Evolutionary conservation across 2,113 vertebrate species (phyloP).

Genomic region (Sinosuthora webbiana): DNA sequence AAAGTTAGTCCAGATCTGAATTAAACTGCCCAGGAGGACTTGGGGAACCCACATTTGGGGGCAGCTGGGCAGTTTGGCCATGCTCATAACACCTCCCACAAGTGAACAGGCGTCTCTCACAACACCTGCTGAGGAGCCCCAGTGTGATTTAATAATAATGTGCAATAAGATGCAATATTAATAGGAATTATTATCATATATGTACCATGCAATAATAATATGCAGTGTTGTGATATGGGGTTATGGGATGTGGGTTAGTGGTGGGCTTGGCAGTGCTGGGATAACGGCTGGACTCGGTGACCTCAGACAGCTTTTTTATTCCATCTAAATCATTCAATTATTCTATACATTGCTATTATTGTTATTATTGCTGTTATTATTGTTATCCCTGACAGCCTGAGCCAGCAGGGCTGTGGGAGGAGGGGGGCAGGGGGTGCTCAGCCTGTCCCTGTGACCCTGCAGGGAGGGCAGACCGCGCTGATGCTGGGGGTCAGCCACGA

Average conservation of each 20-base stretch:
- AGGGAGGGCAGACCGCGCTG: conserved; percentile 80
- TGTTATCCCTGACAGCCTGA: not conserved
- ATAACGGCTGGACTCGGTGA: rapidly evolving
- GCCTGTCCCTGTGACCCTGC: not conserved
- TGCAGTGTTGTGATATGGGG: rapidly evolving
- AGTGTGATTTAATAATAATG: not conserved
- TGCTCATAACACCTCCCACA: not conserved
- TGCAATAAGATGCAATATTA: not conserved
- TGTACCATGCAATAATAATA: not conserved
- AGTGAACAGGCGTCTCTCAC: not conserved
- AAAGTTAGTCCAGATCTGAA: not conserved
- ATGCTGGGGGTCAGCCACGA: conserved; percentile 80
- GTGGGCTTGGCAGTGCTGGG: not conserved
- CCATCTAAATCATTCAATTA: not conserved
- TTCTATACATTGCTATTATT: no score
- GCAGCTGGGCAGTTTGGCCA: not conserved
- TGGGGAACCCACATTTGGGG: not conserved
- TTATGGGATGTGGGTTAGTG: not conserved
- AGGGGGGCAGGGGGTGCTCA: not conserved
- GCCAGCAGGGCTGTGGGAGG: not conserved
- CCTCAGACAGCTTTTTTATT: not conserved
- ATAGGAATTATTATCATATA: not conserved
- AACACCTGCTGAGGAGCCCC: not conserved
- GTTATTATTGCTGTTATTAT: not conserved
- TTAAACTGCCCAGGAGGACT: not conserved